Evolutionary conservation across 2,797 vertebrate genomes (phyloP), one percentile per base, ranked within the genome.

Genomic region (Anabas testudineus): DNA sequence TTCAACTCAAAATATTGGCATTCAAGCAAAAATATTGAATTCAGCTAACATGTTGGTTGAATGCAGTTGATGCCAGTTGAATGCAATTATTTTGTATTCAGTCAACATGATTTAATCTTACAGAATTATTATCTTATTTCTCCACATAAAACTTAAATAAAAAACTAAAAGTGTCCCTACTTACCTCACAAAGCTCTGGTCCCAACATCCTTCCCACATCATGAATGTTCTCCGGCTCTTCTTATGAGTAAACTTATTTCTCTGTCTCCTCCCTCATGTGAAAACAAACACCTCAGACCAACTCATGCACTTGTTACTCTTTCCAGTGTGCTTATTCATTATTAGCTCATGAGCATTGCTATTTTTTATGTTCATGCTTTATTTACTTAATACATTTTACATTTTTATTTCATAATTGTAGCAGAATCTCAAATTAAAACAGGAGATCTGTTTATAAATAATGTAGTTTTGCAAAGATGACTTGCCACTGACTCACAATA

Each of bases 161-260:
- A n/a, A 30, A 52, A 6, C 14, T 21, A 9, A 52, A 53, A 61
- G 21, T 5, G 7, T 60, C 39, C 32, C 37, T 10, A 73, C 91
- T 88, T 80, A 92, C 90, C 90, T 88, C 68, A 85, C 39, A 56
- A 78, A 74, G 67, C 72, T 74, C 41, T 18, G 65, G 67, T 52
- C 42, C 61, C 28, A 58, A 55, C 36, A 21, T 57, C 60, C 57
- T n/a, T 42, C 21, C 26, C 32, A 60, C 51, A 59, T 54, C 62
- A 30, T 41, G n/a, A 67, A 69, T 22, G 37, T 39, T 47, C 62
- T 46, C 76, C 82, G 26, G 34, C 39, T 67, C 51, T 72, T 68
- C 28, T 52, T 55, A 24, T 67, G 58, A 62, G 36, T 63, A 54
- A 15, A 78, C 53, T 61, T 70, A 24, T 51, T 45, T 5, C 24